Conservation (phyloP, 2,113 vertebrate species). For the Colossoma macropomum region DNA sequence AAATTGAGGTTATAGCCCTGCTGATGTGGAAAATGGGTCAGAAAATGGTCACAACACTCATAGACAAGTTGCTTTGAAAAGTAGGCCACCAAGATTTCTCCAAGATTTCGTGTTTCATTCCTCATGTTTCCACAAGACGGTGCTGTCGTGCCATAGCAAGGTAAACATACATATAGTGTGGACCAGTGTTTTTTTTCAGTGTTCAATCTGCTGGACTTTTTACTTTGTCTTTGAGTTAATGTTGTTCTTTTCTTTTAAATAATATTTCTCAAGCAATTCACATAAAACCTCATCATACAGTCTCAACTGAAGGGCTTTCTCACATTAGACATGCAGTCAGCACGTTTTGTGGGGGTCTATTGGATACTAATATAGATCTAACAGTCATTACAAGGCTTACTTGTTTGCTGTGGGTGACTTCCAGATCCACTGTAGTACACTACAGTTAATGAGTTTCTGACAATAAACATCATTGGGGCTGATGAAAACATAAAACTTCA, state of each 20-base stretch:
- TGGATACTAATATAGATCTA: neutral
- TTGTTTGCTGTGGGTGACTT: neutral
- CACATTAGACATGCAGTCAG: neutral
- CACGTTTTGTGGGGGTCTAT: neutral
- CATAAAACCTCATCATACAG: neutral
- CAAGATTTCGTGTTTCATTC: neutral
- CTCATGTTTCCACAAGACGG: neutral
- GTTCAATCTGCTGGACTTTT: too few species aligned
- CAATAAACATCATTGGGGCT: neutral
- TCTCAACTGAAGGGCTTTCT: neutral
- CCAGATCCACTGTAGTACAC: neutral
- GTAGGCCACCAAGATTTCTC: neutral
- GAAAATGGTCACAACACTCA: neutral
- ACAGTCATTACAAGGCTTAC: neutral
- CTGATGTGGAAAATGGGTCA: too few species aligned
- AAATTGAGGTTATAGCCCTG: too few species aligned
- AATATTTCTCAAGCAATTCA: neutral
- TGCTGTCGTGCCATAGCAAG: neutral
- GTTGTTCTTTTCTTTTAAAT: too few species aligned
- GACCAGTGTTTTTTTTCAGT: neutral
- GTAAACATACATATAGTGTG: neutral
- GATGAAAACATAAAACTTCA: neutral
- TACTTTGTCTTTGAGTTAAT: too few species aligned
- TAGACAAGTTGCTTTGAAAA: neutral
- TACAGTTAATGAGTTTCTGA: conserved; percentile 39